phyloP scores from a whole-genome alignment of 2,888 invertebrate genomes.

The Brachyptera risi region DNA sequence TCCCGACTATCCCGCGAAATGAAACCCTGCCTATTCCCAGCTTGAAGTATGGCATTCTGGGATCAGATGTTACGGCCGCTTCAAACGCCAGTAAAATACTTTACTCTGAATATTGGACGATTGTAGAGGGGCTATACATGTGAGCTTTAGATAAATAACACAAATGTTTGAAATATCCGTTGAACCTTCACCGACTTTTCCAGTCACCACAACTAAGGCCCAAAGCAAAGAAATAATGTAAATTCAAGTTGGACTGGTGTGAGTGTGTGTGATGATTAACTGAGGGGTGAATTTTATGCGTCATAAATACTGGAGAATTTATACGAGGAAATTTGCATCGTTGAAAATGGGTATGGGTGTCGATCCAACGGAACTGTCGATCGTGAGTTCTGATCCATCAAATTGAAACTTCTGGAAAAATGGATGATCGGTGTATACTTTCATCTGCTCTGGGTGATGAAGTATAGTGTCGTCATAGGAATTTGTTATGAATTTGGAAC shows the following conservation, averaged over 20 bases:
- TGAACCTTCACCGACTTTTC: background rate
- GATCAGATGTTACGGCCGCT: slow-evolving; percentile 18
- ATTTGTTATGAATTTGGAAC: no score
- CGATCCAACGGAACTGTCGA: no score
- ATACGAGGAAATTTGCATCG: no score
- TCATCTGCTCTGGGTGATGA: no score
- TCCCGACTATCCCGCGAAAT: slow-evolving; percentile 12
- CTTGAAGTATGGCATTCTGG: background rate
- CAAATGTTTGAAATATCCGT: background rate
- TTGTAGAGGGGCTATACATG: no score
- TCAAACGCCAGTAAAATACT: slow-evolving; percentile 14
- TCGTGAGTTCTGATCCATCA: no score
- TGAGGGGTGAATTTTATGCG: background rate
- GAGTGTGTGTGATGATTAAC: background rate
- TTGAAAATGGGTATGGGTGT: no score
- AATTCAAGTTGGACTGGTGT: background rate
- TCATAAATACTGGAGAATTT: no score
- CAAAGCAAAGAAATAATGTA: background rate
- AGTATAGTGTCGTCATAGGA: no score
- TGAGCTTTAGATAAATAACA: background rate
- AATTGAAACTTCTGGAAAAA: no score
- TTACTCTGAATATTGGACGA: slow-evolving; percentile 12
- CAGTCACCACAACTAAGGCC: background rate
- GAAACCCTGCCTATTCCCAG: slow-evolving; percentile 18
- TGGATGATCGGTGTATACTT: no score